Evolutionary conservation across 2,113 vertebrate genomes (phyloP), one percentile per base, ranked within the genome.

Genomic region (Chunga burmeisteri): DNA sequence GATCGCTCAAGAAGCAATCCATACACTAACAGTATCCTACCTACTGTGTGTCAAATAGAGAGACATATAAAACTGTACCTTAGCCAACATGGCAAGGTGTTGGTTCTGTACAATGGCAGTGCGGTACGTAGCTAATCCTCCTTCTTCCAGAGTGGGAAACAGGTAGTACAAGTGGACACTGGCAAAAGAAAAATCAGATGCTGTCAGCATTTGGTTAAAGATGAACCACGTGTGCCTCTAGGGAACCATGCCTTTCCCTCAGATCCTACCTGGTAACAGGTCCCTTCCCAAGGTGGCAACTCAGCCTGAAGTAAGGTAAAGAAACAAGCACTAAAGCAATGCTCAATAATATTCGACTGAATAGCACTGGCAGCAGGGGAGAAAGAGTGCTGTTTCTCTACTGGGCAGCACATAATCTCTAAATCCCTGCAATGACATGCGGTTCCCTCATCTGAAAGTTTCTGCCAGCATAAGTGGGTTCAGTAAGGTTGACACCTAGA

Each of bases 101-200:
- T 99, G 99, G 94, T 99, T 99, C 98, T 99, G 99, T 15, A 99
- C 99, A 2, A 99, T 99, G 93, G 99, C 99, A 3, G 99, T 99
- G 68, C 99, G 98, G 92, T 99, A 99, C 0, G 99, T 99, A 40
- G 99, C 99, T 93, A 99, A 98, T 25, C 99, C 99, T 75, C 99
- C 99, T 97, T 99, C 99, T 95, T 99, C 99, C 91, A 99, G 97
- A 40, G 94, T 98, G 42, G 99, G 99, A 59, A 99, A 99, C n/a
- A 99, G 97, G 96, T 99, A 99, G 97, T 99, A 99, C 66, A 99
- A 97, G 96, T 99, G 99, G 87, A 99, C 99, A 73, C 99, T 99
- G 98, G 29, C 88, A 95, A 83, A 84, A 90, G 30, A 95, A 52
- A 91, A 83, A 30, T 17, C 16, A 72, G 53, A 56, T 34, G 13